These are phyloP conservation scores for Drosophila azteca DNA, from an alignment of 1,140 invertebrate species.

Conservation along the genomic window DNA sequence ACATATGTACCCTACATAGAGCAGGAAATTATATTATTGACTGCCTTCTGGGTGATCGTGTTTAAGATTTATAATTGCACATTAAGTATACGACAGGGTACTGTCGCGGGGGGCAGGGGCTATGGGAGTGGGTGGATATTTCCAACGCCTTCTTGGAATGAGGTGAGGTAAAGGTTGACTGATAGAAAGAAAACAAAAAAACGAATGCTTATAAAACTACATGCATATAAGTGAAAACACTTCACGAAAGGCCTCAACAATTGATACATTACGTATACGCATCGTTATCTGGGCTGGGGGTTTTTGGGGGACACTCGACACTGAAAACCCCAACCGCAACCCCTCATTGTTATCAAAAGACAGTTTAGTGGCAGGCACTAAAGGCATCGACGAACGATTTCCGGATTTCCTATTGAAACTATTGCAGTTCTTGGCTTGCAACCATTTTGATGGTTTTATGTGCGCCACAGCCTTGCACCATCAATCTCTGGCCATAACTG, in stretches of 20 bases:
- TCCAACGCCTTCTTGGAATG: constrained; percentile 1
- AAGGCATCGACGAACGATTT: constrained; percentile 1
- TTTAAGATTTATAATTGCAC: constrained; percentile 58
- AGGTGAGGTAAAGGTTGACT: not conserved
- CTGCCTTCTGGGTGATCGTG: constrained; percentile 52
- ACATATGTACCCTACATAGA: constrained; percentile 18
- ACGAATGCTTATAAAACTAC: not conserved
- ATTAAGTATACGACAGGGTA: constrained; percentile 36
- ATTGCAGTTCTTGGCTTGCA: not conserved
- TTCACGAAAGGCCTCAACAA: not conserved
- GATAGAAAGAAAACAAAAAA: no score
- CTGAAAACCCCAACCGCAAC: not conserved
- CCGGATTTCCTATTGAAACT: not conserved
- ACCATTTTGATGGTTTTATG: constrained; percentile 8
- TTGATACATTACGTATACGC: constrained; percentile 35
- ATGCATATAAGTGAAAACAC: not conserved
- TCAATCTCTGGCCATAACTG: constrained; percentile 31
- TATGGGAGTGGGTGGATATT: not conserved
- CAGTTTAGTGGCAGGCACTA: constrained; percentile 23
- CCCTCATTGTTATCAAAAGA: constrained; percentile 11
- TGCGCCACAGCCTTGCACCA: constrained; percentile 38
- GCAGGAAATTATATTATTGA: constrained; percentile 55
- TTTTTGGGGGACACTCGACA: no score
- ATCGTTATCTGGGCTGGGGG: constrained; percentile 12
- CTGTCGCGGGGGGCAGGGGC: not conserved